Evolutionary conservation across 37 sponge, comb jelly and placozoan species (phyloP), one percentile per base, ranked within the genome.

Genomic region (Theonella swinhoei): DNA sequence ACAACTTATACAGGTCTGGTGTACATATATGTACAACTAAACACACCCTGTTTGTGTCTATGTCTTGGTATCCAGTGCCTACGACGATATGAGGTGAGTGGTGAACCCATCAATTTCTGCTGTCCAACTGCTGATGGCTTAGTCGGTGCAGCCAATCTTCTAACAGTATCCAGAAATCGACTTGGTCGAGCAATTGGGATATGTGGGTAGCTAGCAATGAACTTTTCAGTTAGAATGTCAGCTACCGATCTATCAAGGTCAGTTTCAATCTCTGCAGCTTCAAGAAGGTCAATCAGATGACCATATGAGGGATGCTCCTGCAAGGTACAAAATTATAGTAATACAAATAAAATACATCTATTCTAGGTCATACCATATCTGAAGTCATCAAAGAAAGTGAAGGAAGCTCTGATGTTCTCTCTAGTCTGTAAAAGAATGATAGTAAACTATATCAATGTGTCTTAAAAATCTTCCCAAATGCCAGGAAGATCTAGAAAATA

Each of bases 131-230:
- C 22, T 31, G 87, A 86, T 62, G 87, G 87, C 59, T 61, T 72
- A 29, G 87, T 86, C 70, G 87, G 87, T 69, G 78, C 87, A 60
- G 78, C 87, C 38, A 86, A 31, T 39, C 87, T 59, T 25, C 29
- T 25, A 37, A 86, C 74, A 34, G 87, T 86, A 33, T 86, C 80
- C 28, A 72, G 36, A 72, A 86, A 73, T 3, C 87, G 39, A 36
- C 23, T 58, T 42, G 87, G 87, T 36, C 75, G 80, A 62, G 58
- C 5, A 79, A 86, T 73, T 1, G 87, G 62, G 11, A 86, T 39
- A 30, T 79, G 70, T 37, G 84, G 76, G 64, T 84, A 84, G 66
- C 43, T 39, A 3, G 59, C 1, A 3, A 25, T 74, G 42, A 84
- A 64, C 47, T 75, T 64, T 4, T 71, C 68, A 29, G 42, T 39